Conservation (phyloP, 2,888 invertebrate species). For the Pristionchus japonicus region DNA sequence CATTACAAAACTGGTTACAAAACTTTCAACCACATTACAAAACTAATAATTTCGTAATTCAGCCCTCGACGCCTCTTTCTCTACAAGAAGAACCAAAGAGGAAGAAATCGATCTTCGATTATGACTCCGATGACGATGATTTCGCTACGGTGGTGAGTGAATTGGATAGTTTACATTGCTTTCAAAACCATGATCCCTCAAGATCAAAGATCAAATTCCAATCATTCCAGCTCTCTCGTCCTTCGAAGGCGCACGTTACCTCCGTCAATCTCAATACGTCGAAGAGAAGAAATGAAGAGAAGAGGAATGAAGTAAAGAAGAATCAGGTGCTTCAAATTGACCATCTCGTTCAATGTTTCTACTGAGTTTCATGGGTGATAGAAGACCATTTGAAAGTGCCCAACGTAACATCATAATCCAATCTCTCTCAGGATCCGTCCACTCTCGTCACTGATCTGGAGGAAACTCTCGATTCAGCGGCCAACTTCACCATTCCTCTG, state of each 20-base stretch:
- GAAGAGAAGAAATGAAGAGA: constrained; percentile 30
- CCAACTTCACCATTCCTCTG: background rate
- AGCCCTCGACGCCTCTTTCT: background rate
- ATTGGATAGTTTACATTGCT: too few species aligned
- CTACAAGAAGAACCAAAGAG: constrained; percentile 30
- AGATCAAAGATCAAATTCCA: too few species aligned
- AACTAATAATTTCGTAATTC: background rate
- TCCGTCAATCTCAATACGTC: background rate
- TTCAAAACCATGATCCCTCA: too few species aligned
- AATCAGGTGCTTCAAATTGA: too few species aligned
- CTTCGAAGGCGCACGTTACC: background rate
- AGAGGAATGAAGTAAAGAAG: background rate
- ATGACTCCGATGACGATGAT: constrained; percentile 43
- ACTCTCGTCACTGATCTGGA: background rate
- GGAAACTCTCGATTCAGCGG: background rate
- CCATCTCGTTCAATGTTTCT: too few species aligned
- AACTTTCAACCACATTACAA: too few species aligned
- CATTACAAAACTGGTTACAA: too few species aligned
- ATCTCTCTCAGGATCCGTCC: background rate
- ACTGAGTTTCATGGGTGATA: too few species aligned
- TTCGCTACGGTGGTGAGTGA: constrained; percentile 21
- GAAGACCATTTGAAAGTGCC: too few species aligned
- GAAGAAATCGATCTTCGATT: constrained; percentile 48
- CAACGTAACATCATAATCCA: too few species aligned
- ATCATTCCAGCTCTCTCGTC: constrained; percentile 32